Base-by-base conservation (phyloP, 2,797 vertebrate genomes). In the Mormyrops attenuatus region DNA sequence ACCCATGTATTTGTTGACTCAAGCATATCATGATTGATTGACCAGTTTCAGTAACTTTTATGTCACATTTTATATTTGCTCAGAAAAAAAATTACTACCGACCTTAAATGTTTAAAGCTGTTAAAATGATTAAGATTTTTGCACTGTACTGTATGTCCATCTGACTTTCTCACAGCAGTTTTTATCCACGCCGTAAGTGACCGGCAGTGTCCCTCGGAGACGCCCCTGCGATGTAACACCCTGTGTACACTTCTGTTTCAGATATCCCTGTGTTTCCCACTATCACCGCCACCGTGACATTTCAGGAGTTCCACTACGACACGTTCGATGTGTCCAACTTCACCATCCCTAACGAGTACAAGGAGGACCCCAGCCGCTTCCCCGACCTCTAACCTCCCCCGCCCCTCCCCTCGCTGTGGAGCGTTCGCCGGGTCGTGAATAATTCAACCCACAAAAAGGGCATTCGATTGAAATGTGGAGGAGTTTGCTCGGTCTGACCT, bases 251-350 rank as follows among this genome's bases (percentile, higher is more conserved):
- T 82, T 89, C 82, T 30, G 89, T 90, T 57, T 5, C 92, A 98
- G 97, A 98, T 92, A 98, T 99, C 90, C 98, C 98, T 0, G 98
- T 99, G 77, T 99, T 99, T 93, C 98, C 98, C 90, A 99, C 98
- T 22, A 98, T 99, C 96, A 98, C 98, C 52, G 98, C 98, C 90
- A 99, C 98, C 88, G 98, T 99, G 96, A 99, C 98, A n/a, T 99
- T 99, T 93, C 98, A 99, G 95, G 98, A 99, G 95, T 99, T 99
- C 92, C 97, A 97, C 34, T 99, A 98, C 1, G 97, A 97, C 20
- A 95, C 96, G 22, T 99, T 99, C 89, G 96, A 98, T 0, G 96
- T 96, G 20, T 97, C 97, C 13, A 97, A 97, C 93, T 99, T 99
- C 94, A 93, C 94, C 88, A 97, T 99, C 94, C 98, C 98, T 0